phyloP scores from a whole-genome alignment of 2,797 vertebrate genomes.

The Falco novaeseelandiae region DNA sequence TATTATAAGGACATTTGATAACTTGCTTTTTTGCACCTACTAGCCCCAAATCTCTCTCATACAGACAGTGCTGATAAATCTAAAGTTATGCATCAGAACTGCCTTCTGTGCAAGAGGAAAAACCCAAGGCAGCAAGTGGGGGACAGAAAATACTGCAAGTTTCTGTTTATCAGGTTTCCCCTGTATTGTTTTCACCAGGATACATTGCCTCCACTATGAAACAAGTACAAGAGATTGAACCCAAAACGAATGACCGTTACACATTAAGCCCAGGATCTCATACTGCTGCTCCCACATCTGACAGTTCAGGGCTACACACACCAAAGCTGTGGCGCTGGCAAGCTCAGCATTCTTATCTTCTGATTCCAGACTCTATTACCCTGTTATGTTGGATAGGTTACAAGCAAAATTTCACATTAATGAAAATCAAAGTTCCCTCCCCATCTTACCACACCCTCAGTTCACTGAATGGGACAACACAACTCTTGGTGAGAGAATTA shows the following conservation, averaged over 20 bases:
- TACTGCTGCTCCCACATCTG: background rate
- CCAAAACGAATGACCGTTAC: background rate
- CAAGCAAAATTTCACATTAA: background rate
- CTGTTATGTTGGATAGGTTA: background rate
- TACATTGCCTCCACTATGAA: fast-evolving
- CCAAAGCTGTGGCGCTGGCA: background rate
- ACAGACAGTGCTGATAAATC: background rate
- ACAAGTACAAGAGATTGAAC: background rate
- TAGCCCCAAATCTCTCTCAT: background rate
- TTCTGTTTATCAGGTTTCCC: background rate
- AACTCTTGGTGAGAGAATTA: background rate
- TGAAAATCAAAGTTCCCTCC: background rate
- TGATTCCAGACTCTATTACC: background rate
- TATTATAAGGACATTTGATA: background rate
- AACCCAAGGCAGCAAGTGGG: background rate
- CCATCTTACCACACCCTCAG: background rate
- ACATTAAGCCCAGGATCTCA: background rate
- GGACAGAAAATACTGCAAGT: background rate
- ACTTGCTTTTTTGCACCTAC: background rate
- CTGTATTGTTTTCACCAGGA: background rate
- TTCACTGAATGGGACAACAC: background rate
- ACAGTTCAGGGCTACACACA: background rate
- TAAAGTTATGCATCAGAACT: background rate
- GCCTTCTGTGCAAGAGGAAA: background rate
- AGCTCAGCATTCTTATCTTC: background rate